Evolutionary conservation across 1,140 invertebrate genomes (phyloP), one percentile per base, ranked within the genome.

Genomic region (Macrocentrus cingulum): DNA sequence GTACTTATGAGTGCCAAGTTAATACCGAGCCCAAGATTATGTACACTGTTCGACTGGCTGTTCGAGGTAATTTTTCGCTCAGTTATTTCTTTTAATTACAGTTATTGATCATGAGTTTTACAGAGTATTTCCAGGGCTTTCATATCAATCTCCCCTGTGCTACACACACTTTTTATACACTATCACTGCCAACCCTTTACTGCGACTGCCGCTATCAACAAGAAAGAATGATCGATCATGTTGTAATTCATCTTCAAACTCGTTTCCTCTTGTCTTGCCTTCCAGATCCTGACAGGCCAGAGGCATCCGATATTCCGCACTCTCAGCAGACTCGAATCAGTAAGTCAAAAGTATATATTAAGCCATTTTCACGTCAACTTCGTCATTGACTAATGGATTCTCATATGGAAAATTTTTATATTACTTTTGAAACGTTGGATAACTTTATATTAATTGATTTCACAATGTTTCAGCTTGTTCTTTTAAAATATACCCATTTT

Each of bases 21-120:
- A 90, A 90, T 71, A 89, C 88, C 1, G 87, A 91, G 65, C 88
- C 88, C n/a, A 90, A 90, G 73, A 84, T 88, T 76, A 88, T 85
- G 76, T 80, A 85, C 63, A 84, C 84, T 55, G 84, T 88, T 63
- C 84, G 83, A 66, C 80, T 90, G 15, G 83, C 80, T 20, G 86
- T 89, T 7, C 71, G 82, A 75, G 86, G 88, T 89, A 72, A 74
- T 13, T 13, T 23, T n/a, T 19, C 20, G 8, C 32, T 15, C 16
- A 39, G 9, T 53, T 18, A 23, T 18, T 22, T 45, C 18, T 2
- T 18, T 23, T 19, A 9, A 29, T 48, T 29, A 25, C 2, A 1
- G 5, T 48, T 1, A 29, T 25, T 11, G 8, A 6, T 48, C 1
- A 48, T 25, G 29, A 34, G 11, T 7, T 34, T 34, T 34, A 7